Conservation (phyloP, 2,888 invertebrate species). For the Caenorhabditis sulstoni region DNA sequence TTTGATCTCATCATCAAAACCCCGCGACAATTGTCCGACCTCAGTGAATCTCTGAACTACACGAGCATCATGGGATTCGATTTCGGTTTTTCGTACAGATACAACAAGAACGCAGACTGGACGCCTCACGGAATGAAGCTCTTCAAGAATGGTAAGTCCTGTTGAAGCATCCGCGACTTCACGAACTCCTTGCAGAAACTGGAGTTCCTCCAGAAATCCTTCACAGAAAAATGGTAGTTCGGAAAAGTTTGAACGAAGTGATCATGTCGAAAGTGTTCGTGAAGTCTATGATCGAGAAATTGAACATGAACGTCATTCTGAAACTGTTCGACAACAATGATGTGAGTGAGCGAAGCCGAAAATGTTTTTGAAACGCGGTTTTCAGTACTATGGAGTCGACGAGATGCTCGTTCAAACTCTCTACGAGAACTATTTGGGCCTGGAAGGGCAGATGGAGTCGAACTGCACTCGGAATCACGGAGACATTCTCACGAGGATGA, state of each 20-base stretch:
- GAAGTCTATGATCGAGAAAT: slow-evolving; percentile 49
- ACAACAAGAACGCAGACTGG: slow-evolving; percentile 50
- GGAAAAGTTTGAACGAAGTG: slow-evolving; percentile 55
- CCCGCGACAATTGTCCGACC: slow-evolving; percentile 39
- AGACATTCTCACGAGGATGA: slow-evolving; percentile 42
- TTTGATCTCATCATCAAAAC: slow-evolving; percentile 51
- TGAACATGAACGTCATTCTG: slow-evolving; percentile 40
- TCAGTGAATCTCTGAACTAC: slow-evolving; percentile 47
- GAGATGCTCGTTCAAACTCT: slow-evolving; percentile 53
- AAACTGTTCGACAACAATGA: slow-evolving; percentile 45
- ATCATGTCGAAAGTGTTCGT: slow-evolving; percentile 52
- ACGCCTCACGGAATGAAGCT: slow-evolving; percentile 50
- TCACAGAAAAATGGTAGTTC: slow-evolving; percentile 20
- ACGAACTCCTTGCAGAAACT: slow-evolving; percentile 27
- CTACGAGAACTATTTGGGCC: slow-evolving; percentile 53
- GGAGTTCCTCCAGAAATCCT: slow-evolving; percentile 44
- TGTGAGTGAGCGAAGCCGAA: background rate
- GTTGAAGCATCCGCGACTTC: background rate
- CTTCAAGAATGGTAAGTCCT: slow-evolving; percentile 40
- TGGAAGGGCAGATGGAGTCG: slow-evolving; percentile 57
- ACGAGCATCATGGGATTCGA: slow-evolving; percentile 58
- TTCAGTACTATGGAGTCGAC: slow-evolving; percentile 53
- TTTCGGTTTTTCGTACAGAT: slow-evolving; percentile 39
- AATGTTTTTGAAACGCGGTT: background rate
- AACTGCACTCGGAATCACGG: slow-evolving; percentile 28